Evolutionary conservation across 2,113 vertebrate genomes (phyloP).

Genomic region (Myiozetetes cayanensis): DNA sequence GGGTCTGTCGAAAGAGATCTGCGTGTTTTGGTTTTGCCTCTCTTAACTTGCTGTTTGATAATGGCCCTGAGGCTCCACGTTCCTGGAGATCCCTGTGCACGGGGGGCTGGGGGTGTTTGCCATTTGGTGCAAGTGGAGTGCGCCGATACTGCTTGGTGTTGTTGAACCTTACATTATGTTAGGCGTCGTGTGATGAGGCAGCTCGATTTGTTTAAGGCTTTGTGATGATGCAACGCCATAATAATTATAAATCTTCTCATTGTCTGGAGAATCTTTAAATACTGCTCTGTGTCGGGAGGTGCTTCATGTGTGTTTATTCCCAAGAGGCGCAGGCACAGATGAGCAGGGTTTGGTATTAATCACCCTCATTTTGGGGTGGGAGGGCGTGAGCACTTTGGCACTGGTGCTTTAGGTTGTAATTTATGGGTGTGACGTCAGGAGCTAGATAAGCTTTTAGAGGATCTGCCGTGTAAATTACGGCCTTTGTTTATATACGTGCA

Average conservation of each 20-base stretch:
- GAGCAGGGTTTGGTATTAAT: neutral
- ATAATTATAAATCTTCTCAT: neutral
- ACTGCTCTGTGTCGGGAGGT: neutral
- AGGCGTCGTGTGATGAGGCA: neutral
- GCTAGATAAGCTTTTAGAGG: constrained; percentile 49
- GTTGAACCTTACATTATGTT: neutral
- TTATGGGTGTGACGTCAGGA: constrained; percentile 17
- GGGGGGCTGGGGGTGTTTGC: neutral
- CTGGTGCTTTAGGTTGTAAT: constrained; percentile 18
- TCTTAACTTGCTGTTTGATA: neutral
- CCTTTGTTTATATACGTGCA: constrained; percentile 49
- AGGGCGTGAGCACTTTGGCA: neutral
- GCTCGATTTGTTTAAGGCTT: constrained; percentile 19
- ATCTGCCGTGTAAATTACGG: constrained; percentile 45
- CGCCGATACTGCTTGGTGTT: neutral
- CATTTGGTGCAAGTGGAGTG: neutral
- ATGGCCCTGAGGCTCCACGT: accelerated
- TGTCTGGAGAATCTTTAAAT: constrained; percentile 12
- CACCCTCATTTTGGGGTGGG: neutral
- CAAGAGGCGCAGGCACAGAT: neutral
- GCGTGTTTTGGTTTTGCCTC: neutral
- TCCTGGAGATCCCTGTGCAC: accelerated
- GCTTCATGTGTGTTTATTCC: neutral
- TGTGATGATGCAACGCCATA: neutral
- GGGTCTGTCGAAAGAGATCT: neutral